Evolutionary conservation across 2,888 invertebrate species (phyloP).

Genomic region (Apotomis betuletana): DNA sequence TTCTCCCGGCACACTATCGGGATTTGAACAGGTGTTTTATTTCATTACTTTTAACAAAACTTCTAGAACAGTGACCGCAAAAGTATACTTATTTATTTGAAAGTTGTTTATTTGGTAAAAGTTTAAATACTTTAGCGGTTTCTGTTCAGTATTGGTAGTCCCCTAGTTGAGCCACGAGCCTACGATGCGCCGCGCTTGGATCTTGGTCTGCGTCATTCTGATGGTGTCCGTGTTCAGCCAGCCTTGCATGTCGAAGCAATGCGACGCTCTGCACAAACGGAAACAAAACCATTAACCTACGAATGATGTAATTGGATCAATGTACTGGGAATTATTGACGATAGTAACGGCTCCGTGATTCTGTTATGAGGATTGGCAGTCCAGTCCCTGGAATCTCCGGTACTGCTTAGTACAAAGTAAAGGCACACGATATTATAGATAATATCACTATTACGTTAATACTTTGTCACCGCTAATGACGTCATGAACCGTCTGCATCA

Average conservation of each 20-base stretch:
- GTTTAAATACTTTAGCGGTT: background rate
- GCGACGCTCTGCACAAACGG: constrained; percentile 67
- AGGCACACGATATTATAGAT: no score
- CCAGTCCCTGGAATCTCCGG: no score
- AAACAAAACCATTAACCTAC: background rate
- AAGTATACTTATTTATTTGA: background rate
- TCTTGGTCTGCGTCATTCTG: constrained; percentile 68
- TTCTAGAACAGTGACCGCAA: background rate
- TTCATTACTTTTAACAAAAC: constrained; percentile 43
- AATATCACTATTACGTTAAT: no score
- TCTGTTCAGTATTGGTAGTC: background rate
- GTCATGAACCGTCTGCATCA: no score
- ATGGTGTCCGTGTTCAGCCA: constrained; percentile 70
- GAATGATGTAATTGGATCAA: background rate
- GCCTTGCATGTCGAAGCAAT: constrained; percentile 74
- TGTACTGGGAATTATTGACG: no score
- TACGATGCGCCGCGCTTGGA: constrained; percentile 64
- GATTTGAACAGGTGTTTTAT: constrained; percentile 59
- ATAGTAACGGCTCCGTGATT: no score
- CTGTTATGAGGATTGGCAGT: no score
- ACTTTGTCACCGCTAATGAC: no score
- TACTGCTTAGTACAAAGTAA: no score
- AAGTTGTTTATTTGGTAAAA: no score
- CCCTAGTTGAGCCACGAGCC: constrained; percentile 61
- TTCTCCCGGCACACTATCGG: constrained; percentile 66